phyloP scores from a whole-genome alignment of 2,113 vertebrate species.

The Pelodiscus sinensis region DNA sequence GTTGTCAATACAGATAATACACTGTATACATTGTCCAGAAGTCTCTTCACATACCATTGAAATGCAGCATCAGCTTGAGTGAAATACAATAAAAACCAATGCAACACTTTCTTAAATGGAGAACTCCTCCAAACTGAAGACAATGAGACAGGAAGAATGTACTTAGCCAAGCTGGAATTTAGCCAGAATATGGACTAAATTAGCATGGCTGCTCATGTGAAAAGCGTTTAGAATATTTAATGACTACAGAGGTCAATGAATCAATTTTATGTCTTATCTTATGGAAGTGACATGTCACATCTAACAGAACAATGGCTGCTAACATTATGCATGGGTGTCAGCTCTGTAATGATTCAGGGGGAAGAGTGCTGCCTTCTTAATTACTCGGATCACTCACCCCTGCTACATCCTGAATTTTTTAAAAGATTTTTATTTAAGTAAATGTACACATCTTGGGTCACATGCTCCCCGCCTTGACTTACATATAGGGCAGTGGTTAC shows the following conservation, averaged over 20 bases:
- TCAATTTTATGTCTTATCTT: not conserved
- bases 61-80: not conserved
- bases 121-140: not conserved
- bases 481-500: too few relatives aligned
- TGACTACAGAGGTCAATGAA: not conserved
- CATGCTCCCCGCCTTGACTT: too few relatives aligned
- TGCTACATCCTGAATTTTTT: not conserved
- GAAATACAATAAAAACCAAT: not conserved
- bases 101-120: accelerated
- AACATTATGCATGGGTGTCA: not conserved
- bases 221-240: not conserved
- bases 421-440: not conserved
- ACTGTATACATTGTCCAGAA: not conserved
- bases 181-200: accelerated
- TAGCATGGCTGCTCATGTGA: not conserved
- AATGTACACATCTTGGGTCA: not conserved
- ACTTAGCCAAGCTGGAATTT: accelerated
- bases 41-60: accelerated
- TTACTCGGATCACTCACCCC: not conserved
- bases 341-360: not conserved
- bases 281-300: not conserved
- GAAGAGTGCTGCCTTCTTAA: not conserved
- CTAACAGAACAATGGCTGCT: not conserved
- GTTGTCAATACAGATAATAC: not conserved
- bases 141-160: not conserved